phyloP scores from a whole-genome alignment of 30 jellyfish, hydroid and myxozoan genomes.

The Hydra vulgaris region DNA sequence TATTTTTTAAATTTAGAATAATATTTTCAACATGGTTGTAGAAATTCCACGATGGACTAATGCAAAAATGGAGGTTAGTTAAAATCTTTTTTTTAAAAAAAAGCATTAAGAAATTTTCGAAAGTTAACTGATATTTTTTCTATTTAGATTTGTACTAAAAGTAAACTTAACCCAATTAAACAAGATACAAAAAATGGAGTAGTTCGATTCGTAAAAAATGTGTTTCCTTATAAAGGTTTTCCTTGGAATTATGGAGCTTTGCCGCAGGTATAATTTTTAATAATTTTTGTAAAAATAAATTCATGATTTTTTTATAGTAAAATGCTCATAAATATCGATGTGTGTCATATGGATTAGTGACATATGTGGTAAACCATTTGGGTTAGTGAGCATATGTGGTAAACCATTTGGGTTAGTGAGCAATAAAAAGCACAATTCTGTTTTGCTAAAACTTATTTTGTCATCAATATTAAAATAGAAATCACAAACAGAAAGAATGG shows the following conservation, averaged over 20 bases:
- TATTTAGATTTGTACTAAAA: constrained; percentile 71
- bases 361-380: too few relatives aligned
- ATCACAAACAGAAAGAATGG: neutral
- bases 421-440: too few relatives aligned
- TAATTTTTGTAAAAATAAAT: too few relatives aligned
- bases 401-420: too few relatives aligned
- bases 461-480: too few relatives aligned
- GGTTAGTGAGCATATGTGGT: too few relatives aligned
- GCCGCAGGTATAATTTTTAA: constrained; percentile 62
- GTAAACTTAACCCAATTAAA: constrained; percentile 69
- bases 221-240: constrained; percentile 84
- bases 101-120: too few relatives aligned
- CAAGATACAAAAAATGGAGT: constrained; percentile 88
- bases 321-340: too few relatives aligned
- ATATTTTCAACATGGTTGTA: constrained; percentile 76
- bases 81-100: neutral
- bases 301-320: neutral
- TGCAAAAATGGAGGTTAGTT: constrained; percentile 90
- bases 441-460: too few relatives aligned
- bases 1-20: constrained; percentile 31
- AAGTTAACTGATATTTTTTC: too few relatives aligned
- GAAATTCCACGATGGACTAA: constrained; percentile 97
- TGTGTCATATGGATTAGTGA: too few relatives aligned
- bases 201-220: constrained; percentile 77
- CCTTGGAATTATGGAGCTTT: constrained; percentile 97